Base-by-base conservation (phyloP, 2,888 invertebrate genomes). In the Tipula confusa region DNA sequence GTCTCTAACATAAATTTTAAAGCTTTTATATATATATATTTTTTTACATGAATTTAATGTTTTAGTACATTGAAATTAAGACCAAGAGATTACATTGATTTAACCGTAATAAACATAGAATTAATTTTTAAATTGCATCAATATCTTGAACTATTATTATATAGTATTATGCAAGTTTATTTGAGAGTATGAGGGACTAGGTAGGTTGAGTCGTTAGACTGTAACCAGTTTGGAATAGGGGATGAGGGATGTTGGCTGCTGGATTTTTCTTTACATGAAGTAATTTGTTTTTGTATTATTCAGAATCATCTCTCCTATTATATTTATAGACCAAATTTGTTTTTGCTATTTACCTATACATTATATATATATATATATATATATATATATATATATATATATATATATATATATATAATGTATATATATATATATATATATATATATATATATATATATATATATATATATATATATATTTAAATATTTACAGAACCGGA, bases 231-330 rank as follows among this genome's bases (percentile, higher is more conserved):
- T 9, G 7, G 64, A 64, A 64, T 24, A 64, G 9, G 24, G 64
- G 24, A 64, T 64, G 64, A 64, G 6, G 64, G 64, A 9, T 64
- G 64, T 24, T 64, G 24, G 11, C 15, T 43, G n/a, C 43, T 43
- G 43, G 4, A 15, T 15, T 43, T 4, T 43, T n/a, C 15, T 64
- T 24, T 64, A 64, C 64, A 64, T 64, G 7, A 64, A 64, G 64
- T 64, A 64, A 24, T 64, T 64, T 64, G 64, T 64, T 24, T 64
- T 64, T 64, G 18, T 64, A 24, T 64, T 64, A 64, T 64, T 64
- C 64, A 64, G 64, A 64, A 64, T 64, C 64, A 64, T 64, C 64
- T 64, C 64, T 64, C 64, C 64, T 64, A 64, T 64, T 64, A 64
- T 48, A 48, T 64, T 64, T 18, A 64, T 64, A 64, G 64, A 64